Evolutionary conservation across 1,140 invertebrate species (phyloP).

Genomic region (Yoshiicerus persimilis): DNA sequence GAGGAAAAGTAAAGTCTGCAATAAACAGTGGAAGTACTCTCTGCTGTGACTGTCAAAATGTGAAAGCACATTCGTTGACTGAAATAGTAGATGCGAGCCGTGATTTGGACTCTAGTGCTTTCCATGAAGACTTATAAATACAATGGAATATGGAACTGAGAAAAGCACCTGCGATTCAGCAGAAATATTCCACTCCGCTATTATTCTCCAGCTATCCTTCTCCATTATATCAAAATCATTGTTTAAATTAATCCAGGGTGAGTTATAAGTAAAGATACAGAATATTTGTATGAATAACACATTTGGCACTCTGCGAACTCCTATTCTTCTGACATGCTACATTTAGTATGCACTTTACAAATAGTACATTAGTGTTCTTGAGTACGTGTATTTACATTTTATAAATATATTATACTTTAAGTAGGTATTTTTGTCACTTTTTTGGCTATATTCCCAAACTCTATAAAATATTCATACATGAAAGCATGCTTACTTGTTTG

Average conservation of each 20-base stretch:
- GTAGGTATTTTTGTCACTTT: too few relatives aligned
- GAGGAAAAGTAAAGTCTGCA: neutral
- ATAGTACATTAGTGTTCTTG: too few relatives aligned
- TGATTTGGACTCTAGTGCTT: neutral
- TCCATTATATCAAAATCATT: neutral
- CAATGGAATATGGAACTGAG: neutral
- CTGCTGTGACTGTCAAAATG: neutral
- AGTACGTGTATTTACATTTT: too few relatives aligned
- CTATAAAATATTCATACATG: neutral
- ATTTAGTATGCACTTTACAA: too few relatives aligned
- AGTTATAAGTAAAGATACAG: too few relatives aligned
- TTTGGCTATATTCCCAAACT: neutral
- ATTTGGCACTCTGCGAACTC: too few relatives aligned
- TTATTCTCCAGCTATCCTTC: neutral
- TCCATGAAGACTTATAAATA: neutral
- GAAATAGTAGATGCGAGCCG: neutral
- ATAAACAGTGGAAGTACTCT: neutral
- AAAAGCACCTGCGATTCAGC: neutral
- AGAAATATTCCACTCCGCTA: neutral
- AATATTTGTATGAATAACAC: too few relatives aligned
- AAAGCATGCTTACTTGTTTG: neutral
- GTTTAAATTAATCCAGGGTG: too few relatives aligned
- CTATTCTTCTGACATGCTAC: too few relatives aligned
- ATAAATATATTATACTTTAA: too few relatives aligned
- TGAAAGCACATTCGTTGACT: neutral